phyloP scores from a whole-genome alignment of 2,888 invertebrate genomes.

The Adelphocoris suturalis region DNA sequence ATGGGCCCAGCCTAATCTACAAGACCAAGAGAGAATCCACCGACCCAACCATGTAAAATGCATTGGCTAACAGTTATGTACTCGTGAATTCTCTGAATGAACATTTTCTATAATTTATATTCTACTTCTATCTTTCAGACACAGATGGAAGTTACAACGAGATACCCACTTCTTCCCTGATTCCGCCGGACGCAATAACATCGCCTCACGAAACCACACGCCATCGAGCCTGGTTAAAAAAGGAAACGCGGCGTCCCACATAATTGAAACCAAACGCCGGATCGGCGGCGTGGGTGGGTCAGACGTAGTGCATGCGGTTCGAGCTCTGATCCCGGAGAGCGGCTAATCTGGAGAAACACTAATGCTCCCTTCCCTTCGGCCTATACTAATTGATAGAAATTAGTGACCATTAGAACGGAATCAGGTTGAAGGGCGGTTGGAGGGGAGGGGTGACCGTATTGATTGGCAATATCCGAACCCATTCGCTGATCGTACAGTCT shows the following conservation, averaged over 20 bases:
- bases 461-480: slow-evolving; percentile 53
- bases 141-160: too few relatives aligned
- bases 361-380: slow-evolving; percentile 30
- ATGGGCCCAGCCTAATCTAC: too few relatives aligned
- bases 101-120: too few relatives aligned
- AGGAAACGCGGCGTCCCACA: slow-evolving; percentile 2
- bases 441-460: neutral
- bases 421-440: neutral
- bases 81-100: too few relatives aligned
- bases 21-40: too few relatives aligned
- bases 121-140: too few relatives aligned
- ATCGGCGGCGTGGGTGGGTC: neutral
- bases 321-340: slow-evolving; percentile 1
- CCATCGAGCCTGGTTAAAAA: neutral
- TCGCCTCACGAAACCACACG: too few relatives aligned
- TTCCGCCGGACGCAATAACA: too few relatives aligned
- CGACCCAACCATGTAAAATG: too few relatives aligned
- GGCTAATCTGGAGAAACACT: slow-evolving; percentile 37
- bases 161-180: too few relatives aligned
- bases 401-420: slow-evolving; percentile 51
- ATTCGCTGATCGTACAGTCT: slow-evolving; percentile 45
- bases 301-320: slow-evolving; percentile 9
- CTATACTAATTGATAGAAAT: slow-evolving; percentile 41
- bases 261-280: slow-evolving; percentile 8
- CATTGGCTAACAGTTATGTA: too few relatives aligned